These are phyloP conservation scores for Heliconius congener DNA, from an alignment of 1,140 invertebrate species.

Conservation along the genomic window DNA sequence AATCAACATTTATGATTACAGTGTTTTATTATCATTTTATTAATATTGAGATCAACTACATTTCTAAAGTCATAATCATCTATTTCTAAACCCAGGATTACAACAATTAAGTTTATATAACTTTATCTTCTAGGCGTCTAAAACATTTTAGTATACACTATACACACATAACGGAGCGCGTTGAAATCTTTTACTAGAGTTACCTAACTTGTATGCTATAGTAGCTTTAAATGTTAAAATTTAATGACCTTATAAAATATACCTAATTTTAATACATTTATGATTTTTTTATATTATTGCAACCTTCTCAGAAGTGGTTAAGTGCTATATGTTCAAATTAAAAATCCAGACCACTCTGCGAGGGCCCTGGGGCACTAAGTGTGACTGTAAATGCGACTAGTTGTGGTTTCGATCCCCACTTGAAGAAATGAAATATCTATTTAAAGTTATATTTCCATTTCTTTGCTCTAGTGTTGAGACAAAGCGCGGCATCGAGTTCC, in stretches of 20 bases:
- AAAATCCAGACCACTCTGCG: neutral
- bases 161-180: slow-evolving; percentile 37
- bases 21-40: neutral
- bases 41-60: neutral
- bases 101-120: slow-evolving; percentile 18
- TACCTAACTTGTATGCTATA: slow-evolving; percentile 14
- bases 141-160: slow-evolving; percentile 19
- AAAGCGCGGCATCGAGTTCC: too few species aligned
- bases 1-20: too few species aligned
- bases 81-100: slow-evolving; percentile 19
- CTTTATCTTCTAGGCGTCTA: neutral
- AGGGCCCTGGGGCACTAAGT: too few species aligned
- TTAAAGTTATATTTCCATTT: too few species aligned
- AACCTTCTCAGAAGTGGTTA: neutral
- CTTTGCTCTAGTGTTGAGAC: too few species aligned
- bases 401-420: too few species aligned
- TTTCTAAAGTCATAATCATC: neutral
- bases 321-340: neutral
- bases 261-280: neutral
- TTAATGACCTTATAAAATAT: neutral
- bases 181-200: slow-evolving; percentile 53
- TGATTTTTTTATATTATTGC: neutral
- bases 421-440: too few species aligned
- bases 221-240: neutral
- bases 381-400: too few species aligned